Evolutionary conservation across 2,113 vertebrate species (phyloP), one percentile per base, ranked within the genome.

Genomic region (Pseudopipra pipra): DNA sequence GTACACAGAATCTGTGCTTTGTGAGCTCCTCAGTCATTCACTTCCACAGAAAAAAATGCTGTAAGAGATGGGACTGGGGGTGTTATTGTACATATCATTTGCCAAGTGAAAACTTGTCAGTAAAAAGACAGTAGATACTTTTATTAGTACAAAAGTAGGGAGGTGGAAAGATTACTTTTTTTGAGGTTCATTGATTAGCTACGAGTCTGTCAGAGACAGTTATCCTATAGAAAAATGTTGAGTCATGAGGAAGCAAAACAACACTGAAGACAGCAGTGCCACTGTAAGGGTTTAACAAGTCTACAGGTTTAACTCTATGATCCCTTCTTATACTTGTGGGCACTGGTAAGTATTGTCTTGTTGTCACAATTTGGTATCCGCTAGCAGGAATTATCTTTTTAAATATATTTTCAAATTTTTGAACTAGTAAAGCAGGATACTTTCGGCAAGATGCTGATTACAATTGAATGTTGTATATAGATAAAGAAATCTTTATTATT

Each of bases 31-130:
- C 65, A 19, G 35, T n/a, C 55, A 51, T 63, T 84, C 25, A 12
- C 30, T 71, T 81, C 43, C 51, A 70, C 49, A 31, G 58, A 65
- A 84, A 33, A 66, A 66, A 56, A 6, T 30, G 22, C 22, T 55
- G 27, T 31, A 19, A 47, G 80, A 77, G 63, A 12, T 80, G 54
- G 21, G 37, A 65, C 35, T 81, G 33, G 59, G 25, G 55, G 14
- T 56, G 27, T 33, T 3, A 14, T 9, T 1, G 0, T 59, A 12
- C 0, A 0, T n/a, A 17, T 27, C 56, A 67, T 75, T 78, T 87
- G 46, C 70, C 67, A 76, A 74, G 14, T 24, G 52, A 73, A 92
- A 68, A 74, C 23, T 58, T 77, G 35, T 52, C 72, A 58, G 37
- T 83, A 63, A 58, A 89, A 82, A 54, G 16, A 75, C 27, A 63